Percentiles rank a stretch among this genome's conserved stretches.
Conservation (phyloP, 1,140 invertebrate genomes). For the Sinonovacula constricta region DNA sequence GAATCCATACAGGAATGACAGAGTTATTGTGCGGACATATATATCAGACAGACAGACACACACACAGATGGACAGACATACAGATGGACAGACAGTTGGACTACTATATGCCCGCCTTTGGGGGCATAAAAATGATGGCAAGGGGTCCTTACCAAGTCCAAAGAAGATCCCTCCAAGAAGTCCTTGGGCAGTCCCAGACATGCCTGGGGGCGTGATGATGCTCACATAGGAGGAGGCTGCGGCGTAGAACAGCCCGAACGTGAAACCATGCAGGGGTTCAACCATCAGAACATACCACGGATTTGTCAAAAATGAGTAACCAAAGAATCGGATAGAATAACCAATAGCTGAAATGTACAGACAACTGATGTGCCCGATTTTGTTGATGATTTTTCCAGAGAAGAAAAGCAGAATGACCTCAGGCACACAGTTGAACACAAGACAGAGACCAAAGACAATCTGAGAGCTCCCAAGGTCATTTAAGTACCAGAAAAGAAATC, state of each 20-base stretch:
- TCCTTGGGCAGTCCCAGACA: constrained; percentile 91
- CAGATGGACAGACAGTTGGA: too few species aligned
- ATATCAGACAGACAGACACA: too few species aligned
- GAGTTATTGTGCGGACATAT: too few species aligned
- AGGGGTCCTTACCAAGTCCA: constrained; percentile 73
- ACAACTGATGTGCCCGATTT: constrained; percentile 89
- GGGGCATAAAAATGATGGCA: too few species aligned
- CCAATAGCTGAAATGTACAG: constrained; percentile 90
- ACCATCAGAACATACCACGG: constrained; percentile 87
- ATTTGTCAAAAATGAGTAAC: constrained; percentile 89
- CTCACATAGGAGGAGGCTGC: constrained; percentile 94
- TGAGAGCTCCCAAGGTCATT: constrained; percentile 85
- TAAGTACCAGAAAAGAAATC: constrained; percentile 92
- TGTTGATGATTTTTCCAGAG: constrained; percentile 88
- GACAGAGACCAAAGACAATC: constrained; percentile 89
- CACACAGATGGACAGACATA: too few species aligned
- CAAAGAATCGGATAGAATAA: constrained; percentile 87
- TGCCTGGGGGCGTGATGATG: constrained; percentile 89
- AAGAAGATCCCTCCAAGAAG: constrained; percentile 86
- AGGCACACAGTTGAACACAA: constrained; percentile 88
- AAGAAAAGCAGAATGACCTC: constrained; percentile 90
- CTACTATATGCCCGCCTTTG: too few species aligned
- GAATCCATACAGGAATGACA: too few species aligned
- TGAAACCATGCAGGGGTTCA: constrained; percentile 92
- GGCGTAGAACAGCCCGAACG: constrained; percentile 92